Percentiles rank a stretch among this genome's conserved stretches.
Evolutionary conservation across 2,113 vertebrate genomes (phyloP).

Genomic region (Corydoras maculifer): DNA sequence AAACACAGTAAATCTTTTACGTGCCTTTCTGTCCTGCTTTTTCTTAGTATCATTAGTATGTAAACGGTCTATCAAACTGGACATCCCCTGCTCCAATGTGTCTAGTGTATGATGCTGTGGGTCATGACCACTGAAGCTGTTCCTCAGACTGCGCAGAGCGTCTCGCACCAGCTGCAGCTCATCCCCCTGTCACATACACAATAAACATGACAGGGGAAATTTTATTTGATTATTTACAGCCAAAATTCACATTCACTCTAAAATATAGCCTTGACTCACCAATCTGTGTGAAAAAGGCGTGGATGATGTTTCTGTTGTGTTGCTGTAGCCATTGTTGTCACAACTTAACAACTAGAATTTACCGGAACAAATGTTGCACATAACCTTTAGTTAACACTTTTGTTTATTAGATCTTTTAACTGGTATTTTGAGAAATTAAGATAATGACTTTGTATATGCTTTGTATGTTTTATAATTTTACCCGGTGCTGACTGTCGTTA

Average conservation of each 20-base stretch:
- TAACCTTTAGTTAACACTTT: too few species aligned
- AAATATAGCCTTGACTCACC: slow-evolving; percentile 57
- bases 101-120: slow-evolving; percentile 96
- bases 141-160: slow-evolving; percentile 86
- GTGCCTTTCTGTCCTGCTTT: slow-evolving; percentile 71
- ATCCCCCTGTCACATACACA: slow-evolving; percentile 36
- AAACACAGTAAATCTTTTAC: background rate
- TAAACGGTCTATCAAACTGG: slow-evolving; percentile 86
- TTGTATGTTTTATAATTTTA: slow-evolving; percentile 41
- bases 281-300: slow-evolving; percentile 63
- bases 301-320: slow-evolving; percentile 49
- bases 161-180: slow-evolving; percentile 90
- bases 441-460: too few species aligned
- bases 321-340: slow-evolving; percentile 78
- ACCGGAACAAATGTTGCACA: too few species aligned
- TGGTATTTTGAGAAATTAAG: too few species aligned
- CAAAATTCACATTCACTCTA: background rate
- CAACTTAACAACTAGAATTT: slow-evolving; percentile 52
- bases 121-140: slow-evolving; percentile 88
- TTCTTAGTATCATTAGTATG: slow-evolving; percentile 71
- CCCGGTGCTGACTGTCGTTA: slow-evolving; percentile 70
- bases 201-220: background rate
- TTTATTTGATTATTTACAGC: background rate
- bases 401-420: too few species aligned
- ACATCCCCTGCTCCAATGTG: slow-evolving; percentile 89